Evolutionary conservation across 2,888 invertebrate species (phyloP).

Genomic region (Drosophila nr. perissopoda): DNA sequence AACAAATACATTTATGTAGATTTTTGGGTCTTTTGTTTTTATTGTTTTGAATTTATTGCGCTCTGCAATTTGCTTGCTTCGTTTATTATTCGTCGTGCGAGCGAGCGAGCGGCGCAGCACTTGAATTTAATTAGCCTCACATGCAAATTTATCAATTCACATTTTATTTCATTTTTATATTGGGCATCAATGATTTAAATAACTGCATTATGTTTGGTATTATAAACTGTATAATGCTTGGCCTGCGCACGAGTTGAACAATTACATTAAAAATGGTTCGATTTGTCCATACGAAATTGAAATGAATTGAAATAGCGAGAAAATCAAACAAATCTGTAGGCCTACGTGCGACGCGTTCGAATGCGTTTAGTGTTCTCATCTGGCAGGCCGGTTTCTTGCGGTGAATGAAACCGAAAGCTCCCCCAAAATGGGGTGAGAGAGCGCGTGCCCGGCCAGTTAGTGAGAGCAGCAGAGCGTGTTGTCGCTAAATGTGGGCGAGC

Average conservation of each 20-base stretch:
- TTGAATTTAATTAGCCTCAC: constrained; percentile 78
- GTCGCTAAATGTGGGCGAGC: constrained; percentile 11
- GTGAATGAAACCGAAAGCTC: constrained; percentile 71
- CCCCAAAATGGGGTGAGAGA: constrained; percentile 57
- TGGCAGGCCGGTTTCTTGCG: constrained; percentile 66
- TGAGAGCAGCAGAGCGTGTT: constrained; percentile 15
- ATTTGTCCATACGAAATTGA: constrained; percentile 21
- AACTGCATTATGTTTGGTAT: constrained; percentile 43
- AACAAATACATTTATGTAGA: constrained; percentile 77
- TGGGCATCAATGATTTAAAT: constrained; percentile 47
- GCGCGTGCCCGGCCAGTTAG: constrained; percentile 9
- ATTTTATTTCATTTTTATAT: constrained; percentile 45
- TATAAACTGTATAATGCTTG: constrained; percentile 11
- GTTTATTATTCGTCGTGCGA: constrained; percentile 64
- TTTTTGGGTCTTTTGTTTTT: constrained; percentile 55
- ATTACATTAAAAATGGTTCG: constrained; percentile 51
- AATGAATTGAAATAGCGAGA: constrained; percentile 25
- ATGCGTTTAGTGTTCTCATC: constrained; percentile 77
- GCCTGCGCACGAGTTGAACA: constrained; percentile 54
- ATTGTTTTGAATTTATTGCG: constrained; percentile 70
- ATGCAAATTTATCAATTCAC: constrained; percentile 75
- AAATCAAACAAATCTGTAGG: constrained; percentile 48
- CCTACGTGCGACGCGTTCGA: constrained; percentile 74
- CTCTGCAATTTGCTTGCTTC: constrained; percentile 73
- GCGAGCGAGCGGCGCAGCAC: constrained; percentile 68